Conservation (phyloP, 2,888 invertebrate genomes). For the Temnothorax rugatulus region DNA sequence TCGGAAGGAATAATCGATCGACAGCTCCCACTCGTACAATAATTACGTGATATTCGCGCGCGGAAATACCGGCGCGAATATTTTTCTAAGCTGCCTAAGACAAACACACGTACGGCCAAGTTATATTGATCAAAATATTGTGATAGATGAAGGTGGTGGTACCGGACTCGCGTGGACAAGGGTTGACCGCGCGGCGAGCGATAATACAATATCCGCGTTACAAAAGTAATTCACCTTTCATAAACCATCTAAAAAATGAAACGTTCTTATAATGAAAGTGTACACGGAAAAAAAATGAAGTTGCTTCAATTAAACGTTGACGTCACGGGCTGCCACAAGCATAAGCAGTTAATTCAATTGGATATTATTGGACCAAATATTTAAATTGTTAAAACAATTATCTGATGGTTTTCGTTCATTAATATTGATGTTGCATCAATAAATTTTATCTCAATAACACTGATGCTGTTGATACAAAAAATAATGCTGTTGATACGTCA, state of each 20-base stretch:
- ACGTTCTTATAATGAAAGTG: neutral
- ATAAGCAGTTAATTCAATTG: no score
- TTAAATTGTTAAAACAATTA: no score
- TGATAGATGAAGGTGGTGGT: conserved; percentile 78
- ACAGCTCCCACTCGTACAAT: conserved; percentile 1
- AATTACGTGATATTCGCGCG: conserved; percentile 57
- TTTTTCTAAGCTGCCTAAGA: conserved; percentile 82
- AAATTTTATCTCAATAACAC: no score
- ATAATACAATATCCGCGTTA: conserved; percentile 36
- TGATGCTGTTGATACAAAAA: no score
- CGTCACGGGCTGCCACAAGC: no score
- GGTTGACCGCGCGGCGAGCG: conserved; percentile 72
- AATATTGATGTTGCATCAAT: no score
- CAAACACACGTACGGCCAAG: conserved; percentile 80
- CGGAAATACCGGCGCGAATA: conserved; percentile 70
- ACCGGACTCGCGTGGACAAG: conserved; percentile 60
- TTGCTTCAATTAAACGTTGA: no score
- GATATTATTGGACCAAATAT: no score
- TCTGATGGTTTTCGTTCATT: no score
- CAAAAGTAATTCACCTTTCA: neutral
- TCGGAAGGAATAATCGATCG: conserved; percentile 26
- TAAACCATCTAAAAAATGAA: neutral
- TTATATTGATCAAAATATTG: conserved; percentile 83
- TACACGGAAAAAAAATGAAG: no score
- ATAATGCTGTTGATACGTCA: no score